Base-by-base conservation (phyloP, 2,113 vertebrate species). In the Cyprinodon variegatus region DNA sequence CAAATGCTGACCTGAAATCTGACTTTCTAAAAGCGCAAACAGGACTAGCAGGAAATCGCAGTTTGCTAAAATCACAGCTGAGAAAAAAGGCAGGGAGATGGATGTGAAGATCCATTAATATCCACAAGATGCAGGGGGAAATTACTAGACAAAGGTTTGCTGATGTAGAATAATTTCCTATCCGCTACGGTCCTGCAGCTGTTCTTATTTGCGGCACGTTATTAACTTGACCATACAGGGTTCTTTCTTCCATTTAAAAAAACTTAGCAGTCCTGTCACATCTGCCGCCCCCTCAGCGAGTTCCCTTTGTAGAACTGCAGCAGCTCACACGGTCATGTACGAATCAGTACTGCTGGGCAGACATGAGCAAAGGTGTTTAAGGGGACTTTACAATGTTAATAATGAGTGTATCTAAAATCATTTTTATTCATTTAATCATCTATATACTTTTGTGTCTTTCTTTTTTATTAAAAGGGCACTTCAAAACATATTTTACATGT, bases 251-350 rank as follows among this genome's bases (percentile, higher is more conserved):
- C 79, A 88, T 92, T 89, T 86, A 86, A 72, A 75, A 29, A 83
- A 78, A 80, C 91, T 92, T 84, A 91, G 88, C 83, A 93, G 89
- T 83, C 84, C 64, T 87, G 81, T 90, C 82, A 92, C 89, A 90
- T 88, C 83, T 75, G 72, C 76, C 77, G 69, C 83, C 82, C 76
- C 72, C 73, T 83, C 86, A 71, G 77, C 69, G 75, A 81, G 79
- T 71, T 79, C 86, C 79, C 64, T 39, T 62, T 69, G 78, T 70
- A 78, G 39, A 82, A 83, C 73, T 78, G 69, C 13, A 68, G 69
- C 79, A 82, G 64, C 46, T 61, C 76, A 60, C 65, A 68, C 65
- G 66, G 73, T 71, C 69, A 46, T 61, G 39, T 45, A 43, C 22
- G 22, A 71, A 50, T 76, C 43, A 74, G 71, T 68, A 77, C 60